Evolutionary conservation across 2,113 vertebrate genomes (phyloP).

Genomic region (Cochlearius cochlearius): DNA sequence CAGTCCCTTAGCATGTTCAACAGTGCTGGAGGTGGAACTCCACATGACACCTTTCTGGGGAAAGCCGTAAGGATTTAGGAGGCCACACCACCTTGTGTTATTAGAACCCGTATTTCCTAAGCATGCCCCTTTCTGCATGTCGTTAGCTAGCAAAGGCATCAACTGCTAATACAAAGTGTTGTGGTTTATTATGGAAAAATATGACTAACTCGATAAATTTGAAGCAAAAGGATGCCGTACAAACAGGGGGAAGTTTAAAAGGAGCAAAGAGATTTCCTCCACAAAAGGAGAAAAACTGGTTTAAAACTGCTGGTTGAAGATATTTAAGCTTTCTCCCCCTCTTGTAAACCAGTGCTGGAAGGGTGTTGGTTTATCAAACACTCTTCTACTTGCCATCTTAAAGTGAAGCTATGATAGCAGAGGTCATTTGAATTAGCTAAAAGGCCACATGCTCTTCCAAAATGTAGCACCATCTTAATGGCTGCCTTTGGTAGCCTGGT

Average conservation of each 20-base stretch:
- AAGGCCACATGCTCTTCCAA: neutral
- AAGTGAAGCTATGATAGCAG: neutral
- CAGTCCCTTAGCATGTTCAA: neutral
- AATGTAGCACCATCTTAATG: neutral
- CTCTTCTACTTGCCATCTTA: neutral
- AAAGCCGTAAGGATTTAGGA: neutral
- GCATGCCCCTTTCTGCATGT: neutral
- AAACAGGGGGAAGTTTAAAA: neutral
- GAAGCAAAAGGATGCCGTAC: too few relatives aligned
- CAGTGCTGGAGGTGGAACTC: neutral
- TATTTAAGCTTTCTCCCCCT: accelerated
- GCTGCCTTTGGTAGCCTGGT: neutral
- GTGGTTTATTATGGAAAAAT: neutral
- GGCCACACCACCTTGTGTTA: neutral
- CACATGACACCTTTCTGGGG: neutral
- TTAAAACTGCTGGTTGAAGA: neutral
- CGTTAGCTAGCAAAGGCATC: neutral
- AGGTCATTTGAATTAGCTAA: neutral
- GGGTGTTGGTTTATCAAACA: too few relatives aligned
- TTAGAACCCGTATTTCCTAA: neutral
- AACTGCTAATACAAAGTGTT: neutral
- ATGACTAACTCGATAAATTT: neutral
- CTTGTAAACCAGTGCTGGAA: too few relatives aligned
- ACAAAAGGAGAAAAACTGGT: neutral
- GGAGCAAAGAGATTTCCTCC: neutral